Percentiles rank a stretch among this genome's conserved stretches.
Conservation (phyloP, 2,797 vertebrate genomes). For the Triplophysa bombifrons region DNA sequence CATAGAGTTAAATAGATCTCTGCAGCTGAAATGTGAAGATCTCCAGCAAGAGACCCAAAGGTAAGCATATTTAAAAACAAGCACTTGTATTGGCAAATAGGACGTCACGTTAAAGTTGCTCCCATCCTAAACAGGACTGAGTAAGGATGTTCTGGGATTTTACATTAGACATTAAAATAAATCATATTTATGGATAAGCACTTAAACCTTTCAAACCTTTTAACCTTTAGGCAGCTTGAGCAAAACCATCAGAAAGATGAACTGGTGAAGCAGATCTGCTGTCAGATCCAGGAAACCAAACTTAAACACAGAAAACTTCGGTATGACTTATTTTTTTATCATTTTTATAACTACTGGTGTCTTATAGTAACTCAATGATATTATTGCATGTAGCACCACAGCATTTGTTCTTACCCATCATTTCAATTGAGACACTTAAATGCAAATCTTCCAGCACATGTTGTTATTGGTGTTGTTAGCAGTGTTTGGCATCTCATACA, state of each 20-base stretch:
- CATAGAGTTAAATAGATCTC: constrained; percentile 63
- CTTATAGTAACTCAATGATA: no score
- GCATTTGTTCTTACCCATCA: no score
- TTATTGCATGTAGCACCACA: background rate
- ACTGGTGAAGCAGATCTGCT: constrained; percentile 69
- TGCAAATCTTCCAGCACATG: background rate
- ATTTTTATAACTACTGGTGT: no score
- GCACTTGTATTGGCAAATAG: no score
- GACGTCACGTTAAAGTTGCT: background rate
- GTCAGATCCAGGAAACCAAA: constrained; percentile 77
- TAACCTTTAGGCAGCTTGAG: constrained; percentile 65
- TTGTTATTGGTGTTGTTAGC: background rate
- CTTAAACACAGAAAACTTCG: constrained; percentile 76
- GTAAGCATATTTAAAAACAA: constrained; percentile 56
- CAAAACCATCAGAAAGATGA: constrained; percentile 70
- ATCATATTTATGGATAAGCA: background rate
- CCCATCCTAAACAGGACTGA: background rate
- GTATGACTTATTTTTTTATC: constrained; percentile 57
- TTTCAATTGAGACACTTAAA: no score
- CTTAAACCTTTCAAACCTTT: background rate
- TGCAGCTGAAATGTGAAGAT: constrained; percentile 74
- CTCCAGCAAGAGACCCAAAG: constrained; percentile 68
- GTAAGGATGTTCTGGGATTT: background rate
- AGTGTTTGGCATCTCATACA: no score
- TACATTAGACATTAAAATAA: no score